Evolutionary conservation across 2,797 vertebrate genomes (phyloP), one percentile per base, ranked within the genome.

Genomic region (Ficedula albicollis): DNA sequence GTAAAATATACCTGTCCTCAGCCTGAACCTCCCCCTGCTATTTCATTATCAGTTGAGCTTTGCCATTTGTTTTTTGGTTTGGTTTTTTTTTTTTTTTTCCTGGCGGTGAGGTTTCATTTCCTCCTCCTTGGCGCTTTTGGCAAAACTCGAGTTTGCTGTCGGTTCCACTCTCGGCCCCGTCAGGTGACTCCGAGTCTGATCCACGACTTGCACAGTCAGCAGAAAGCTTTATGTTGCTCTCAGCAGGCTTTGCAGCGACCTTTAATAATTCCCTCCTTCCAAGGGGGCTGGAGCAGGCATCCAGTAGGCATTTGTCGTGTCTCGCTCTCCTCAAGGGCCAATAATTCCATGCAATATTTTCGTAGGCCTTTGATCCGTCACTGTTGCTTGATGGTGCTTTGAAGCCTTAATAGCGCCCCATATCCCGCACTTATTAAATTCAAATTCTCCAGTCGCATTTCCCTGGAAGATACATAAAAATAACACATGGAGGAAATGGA

Each of bases 391-490:
- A 58, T 91, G 86, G 88, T 27, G 52, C 91, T 90, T 96, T 96
- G 96, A 94, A 95, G 95, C 89, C 89, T 93, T 91, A 86, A 95
- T 79, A 86, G 87, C 4, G 2, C 73, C 63, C 95, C 66, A n/a
- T 94, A 95, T 94, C 96, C 95, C 34, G 0, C 80, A 43, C 87
- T 94, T 94, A 96, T 96, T 96, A 95, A 95, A 96, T 93, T 97
- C 70, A 69, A 93, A 93, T 95, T 96, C 94, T 96, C 85, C 93
- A 52, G 74, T 94, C 82, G 59, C 73, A 13, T 87, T 96, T 93
- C 83, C 74, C 89, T 95, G 83, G 89, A 91, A 95, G 94, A 94
- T 87, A 56, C 92, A 94, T 97, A 95, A 97, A 96, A 96, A 97
- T 78, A 96, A 92, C 79, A 95, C 89, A 66, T 93, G 94, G 90